Conservation (phyloP, 1,140 invertebrate genomes). For the Zaprionus tsacasi region DNA sequence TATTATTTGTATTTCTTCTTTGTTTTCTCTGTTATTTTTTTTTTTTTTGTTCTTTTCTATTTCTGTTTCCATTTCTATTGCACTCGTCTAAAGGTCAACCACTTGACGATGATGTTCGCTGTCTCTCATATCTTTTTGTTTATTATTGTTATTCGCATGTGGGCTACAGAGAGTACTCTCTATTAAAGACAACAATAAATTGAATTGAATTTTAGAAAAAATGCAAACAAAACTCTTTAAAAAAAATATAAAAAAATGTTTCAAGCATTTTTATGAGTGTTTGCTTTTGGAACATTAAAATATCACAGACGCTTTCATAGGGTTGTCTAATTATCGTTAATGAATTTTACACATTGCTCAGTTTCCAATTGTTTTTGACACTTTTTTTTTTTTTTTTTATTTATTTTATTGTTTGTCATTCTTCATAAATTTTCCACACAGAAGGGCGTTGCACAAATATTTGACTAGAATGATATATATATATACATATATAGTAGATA, state of each 20-base stretch:
- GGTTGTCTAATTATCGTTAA: conserved; percentile 39
- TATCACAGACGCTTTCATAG: conserved; percentile 14
- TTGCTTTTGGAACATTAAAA: neutral
- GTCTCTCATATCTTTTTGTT: conserved; percentile 19
- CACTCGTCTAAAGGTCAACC: conserved; percentile 67
- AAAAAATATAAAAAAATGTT: neutral
- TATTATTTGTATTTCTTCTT: conserved; percentile 42
- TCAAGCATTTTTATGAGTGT: too few relatives aligned
- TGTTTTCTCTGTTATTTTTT: neutral
- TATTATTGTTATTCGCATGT: conserved; percentile 4
- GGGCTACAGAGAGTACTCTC: neutral
- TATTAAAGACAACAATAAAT: conserved; percentile 26
- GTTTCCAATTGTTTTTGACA: conserved; percentile 15
- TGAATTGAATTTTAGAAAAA: conserved; percentile 18
- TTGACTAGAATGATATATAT: conserved; percentile 34
- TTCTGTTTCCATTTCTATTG: conserved; percentile 37
- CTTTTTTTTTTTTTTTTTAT: neutral
- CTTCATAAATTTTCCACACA: conserved; percentile 33
- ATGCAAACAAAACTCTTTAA: conserved; percentile 1
- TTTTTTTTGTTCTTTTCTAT: neutral
- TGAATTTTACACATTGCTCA: conserved; percentile 45
- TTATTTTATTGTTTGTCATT: conserved; percentile 34
- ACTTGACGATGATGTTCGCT: conserved; percentile 49
- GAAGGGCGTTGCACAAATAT: conserved; percentile 50
- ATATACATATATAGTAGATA: too few relatives aligned